Evolutionary conservation across 1,140 invertebrate species (phyloP).

Genomic region (Ostrea denselamellosa): DNA sequence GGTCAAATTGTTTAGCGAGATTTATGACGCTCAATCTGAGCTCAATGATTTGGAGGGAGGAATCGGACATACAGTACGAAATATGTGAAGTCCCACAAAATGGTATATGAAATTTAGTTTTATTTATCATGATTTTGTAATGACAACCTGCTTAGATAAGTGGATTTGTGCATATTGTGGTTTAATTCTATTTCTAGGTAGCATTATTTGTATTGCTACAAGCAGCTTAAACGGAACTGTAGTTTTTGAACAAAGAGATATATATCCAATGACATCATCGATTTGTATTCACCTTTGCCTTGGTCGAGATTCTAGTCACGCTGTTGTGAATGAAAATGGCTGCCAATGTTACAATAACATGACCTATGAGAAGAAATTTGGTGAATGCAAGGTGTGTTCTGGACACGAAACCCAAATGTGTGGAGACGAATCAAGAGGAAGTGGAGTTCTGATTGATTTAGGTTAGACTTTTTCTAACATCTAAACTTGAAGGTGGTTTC

Average conservation of each 20-base stretch:
- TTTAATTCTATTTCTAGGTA: neutral
- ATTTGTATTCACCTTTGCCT: constrained; percentile 19
- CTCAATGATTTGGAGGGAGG: neutral
- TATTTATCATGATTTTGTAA: too few relatives aligned
- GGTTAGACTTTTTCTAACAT: neutral
- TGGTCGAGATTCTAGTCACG: neutral
- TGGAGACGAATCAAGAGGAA: neutral
- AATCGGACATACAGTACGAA: neutral
- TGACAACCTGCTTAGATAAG: neutral
- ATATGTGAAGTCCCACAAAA: neutral
- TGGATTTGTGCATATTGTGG: neutral
- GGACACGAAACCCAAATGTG: constrained; percentile 15
- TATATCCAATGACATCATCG: neutral
- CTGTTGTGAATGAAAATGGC: neutral
- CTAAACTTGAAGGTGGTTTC: too few relatives aligned
- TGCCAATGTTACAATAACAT: neutral
- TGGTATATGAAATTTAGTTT: neutral
- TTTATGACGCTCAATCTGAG: neutral
- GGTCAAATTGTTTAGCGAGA: neutral
- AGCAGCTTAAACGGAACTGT: neutral
- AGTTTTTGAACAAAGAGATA: neutral
- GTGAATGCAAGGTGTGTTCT: neutral
- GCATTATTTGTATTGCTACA: neutral
- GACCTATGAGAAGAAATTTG: neutral
- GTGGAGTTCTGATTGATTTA: constrained; percentile 5